Evolutionary conservation across 2,113 vertebrate genomes (phyloP).

Genomic region (Paradisaea rubra): DNA sequence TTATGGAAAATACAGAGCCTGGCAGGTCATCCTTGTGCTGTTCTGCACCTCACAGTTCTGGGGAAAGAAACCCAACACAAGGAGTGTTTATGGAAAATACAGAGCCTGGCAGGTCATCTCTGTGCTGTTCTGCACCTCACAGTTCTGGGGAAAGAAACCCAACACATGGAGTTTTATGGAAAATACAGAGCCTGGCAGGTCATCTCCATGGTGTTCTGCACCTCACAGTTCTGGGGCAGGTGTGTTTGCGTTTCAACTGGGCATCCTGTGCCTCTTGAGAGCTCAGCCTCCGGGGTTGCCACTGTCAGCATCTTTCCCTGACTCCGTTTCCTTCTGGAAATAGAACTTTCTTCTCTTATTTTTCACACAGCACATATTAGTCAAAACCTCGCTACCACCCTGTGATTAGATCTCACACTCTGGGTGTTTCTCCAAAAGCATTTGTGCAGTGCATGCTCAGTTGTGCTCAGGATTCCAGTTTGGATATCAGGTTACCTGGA

Average conservation of each 20-base stretch:
- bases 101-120: constrained; percentile 88
- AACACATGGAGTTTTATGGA: not conserved
- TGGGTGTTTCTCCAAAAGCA: not conserved
- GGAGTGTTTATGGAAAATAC: not conserved
- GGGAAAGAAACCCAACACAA: not conserved
- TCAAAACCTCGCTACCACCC: not conserved
- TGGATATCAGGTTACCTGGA: not conserved
- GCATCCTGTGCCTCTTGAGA: not conserved
- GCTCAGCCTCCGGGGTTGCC: not conserved
- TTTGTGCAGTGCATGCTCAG: not conserved
- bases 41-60: constrained; percentile 88
- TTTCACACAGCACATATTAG: not conserved
- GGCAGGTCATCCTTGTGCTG: constrained; percentile 70
- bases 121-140: constrained; percentile 84
- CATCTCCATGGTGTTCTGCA: constrained; percentile 85
- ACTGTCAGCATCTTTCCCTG: not conserved
- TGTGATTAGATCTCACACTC: not conserved
- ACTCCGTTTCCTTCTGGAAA: not conserved
- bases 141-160: constrained; percentile 67
- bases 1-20: constrained; percentile 19
- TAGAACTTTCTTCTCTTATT: not conserved
- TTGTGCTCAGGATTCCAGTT: not conserved
- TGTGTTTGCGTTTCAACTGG: not conserved
- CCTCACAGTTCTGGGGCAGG: constrained; percentile 77
- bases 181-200: constrained; percentile 76